phyloP scores from a whole-genome alignment of 2,113 vertebrate genomes.

The Erpornis zantholeuca region DNA sequence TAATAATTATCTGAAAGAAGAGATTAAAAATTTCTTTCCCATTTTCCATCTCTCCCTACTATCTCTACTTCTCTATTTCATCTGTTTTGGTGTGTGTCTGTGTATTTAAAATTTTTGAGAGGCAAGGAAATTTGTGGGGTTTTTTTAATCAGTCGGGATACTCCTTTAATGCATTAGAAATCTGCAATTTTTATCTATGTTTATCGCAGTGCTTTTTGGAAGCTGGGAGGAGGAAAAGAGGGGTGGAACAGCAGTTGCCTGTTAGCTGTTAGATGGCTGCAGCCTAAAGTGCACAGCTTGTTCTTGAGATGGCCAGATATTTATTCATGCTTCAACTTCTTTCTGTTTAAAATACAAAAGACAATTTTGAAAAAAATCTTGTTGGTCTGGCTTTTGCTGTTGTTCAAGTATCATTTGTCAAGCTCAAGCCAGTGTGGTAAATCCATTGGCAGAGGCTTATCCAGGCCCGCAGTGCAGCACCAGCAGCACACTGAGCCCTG shows the following conservation, averaged over 20 bases:
- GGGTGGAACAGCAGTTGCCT: background rate
- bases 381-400: background rate
- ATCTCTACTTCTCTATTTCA: background rate
- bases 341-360: conserved; percentile 12
- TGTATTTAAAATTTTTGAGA: background rate
- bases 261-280: background rate
- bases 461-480: background rate
- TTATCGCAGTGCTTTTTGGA: background rate
- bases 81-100: background rate
- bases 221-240: background rate
- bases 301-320: background rate
- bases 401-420: conserved; percentile 35
- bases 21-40: background rate
- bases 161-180: background rate
- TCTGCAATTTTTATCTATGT: background rate
- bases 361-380: background rate
- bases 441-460: background rate
- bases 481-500: background rate
- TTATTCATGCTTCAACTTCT: background rate
- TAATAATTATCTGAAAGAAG: background rate
- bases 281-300: background rate
- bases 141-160: background rate
- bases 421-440: conserved; percentile 5
- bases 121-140: background rate
- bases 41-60: background rate